Conservation (phyloP, 2,888 invertebrate species). For the Osedax frankpressi region DNA sequence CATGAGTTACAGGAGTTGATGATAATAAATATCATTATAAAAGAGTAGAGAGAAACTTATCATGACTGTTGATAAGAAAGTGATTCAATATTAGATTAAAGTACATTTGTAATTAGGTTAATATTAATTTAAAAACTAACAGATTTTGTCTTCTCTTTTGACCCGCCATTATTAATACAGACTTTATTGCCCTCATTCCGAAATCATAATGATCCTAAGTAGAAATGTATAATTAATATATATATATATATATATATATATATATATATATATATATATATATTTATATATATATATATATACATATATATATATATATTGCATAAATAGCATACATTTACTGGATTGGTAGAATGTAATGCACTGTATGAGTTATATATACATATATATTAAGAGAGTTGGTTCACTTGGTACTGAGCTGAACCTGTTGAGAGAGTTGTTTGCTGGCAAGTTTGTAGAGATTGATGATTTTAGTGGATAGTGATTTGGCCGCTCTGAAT, state of each 20-base stretch:
- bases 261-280: not conserved
- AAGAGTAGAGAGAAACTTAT: not conserved
- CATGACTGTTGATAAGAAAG: not conserved
- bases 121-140: too few relatives aligned
- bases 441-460: slow-evolving; percentile 44
- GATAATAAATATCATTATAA: not conserved
- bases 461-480: slow-evolving; percentile 46
- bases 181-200: slow-evolving; percentile 46
- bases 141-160: slow-evolving; percentile 35
- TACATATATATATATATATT: too few relatives aligned
- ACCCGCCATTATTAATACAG: slow-evolving; percentile 45
- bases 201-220: slow-evolving; percentile 44
- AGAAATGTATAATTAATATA: not conserved
- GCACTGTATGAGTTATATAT: too few relatives aligned
- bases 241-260: too few relatives aligned
- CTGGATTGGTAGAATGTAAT: too few relatives aligned
- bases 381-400: too few relatives aligned
- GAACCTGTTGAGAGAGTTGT: slow-evolving; percentile 43
- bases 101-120: too few relatives aligned
- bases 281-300: too few relatives aligned
- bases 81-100: too few relatives aligned
- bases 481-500: slow-evolving; percentile 40
- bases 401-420: not conserved
- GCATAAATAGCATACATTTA: too few relatives aligned
- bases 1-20: not conserved